Conservation (phyloP, 2,797 vertebrate genomes). For the Pogoniulus pusillus region DNA sequence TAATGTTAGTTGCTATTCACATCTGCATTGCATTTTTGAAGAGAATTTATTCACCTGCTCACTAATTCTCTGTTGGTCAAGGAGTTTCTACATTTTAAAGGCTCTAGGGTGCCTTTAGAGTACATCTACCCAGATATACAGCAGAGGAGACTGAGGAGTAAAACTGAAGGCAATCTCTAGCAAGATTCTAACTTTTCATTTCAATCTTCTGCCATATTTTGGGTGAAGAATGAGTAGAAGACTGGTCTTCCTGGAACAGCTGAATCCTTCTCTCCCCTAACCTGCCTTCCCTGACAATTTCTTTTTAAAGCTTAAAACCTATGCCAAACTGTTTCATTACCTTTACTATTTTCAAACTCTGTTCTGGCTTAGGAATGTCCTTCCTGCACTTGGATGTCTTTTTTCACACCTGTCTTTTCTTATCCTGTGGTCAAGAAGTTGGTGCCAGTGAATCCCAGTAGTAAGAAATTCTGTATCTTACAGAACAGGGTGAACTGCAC, state of each 20-base stretch:
- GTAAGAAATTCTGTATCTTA: neutral
- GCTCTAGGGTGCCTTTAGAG: neutral
- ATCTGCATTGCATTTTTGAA: neutral
- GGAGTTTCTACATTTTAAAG: neutral
- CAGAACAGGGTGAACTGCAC: neutral
- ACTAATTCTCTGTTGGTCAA: neutral
- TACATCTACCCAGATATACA: neutral
- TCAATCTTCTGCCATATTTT: neutral
- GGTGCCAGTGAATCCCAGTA: neutral
- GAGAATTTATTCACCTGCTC: neutral
- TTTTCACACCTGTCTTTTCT: neutral
- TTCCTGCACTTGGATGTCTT: neutral
- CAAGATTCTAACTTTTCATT: neutral
- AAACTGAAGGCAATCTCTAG: neutral
- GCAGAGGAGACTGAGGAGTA: neutral
- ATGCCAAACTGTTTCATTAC: neutral
- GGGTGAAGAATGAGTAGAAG: neutral
- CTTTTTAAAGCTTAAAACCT: neutral
- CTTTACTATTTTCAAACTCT: neutral
- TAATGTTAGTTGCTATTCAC: neutral
- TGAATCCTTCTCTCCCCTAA: neutral
- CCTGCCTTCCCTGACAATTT: neutral
- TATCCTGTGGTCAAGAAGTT: neutral
- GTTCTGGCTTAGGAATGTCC: neutral
- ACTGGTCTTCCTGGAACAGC: neutral